Evolutionary conservation across 2,113 vertebrate genomes (phyloP), one percentile per base, ranked within the genome.

Genomic region (Puntigrus tetrazona): DNA sequence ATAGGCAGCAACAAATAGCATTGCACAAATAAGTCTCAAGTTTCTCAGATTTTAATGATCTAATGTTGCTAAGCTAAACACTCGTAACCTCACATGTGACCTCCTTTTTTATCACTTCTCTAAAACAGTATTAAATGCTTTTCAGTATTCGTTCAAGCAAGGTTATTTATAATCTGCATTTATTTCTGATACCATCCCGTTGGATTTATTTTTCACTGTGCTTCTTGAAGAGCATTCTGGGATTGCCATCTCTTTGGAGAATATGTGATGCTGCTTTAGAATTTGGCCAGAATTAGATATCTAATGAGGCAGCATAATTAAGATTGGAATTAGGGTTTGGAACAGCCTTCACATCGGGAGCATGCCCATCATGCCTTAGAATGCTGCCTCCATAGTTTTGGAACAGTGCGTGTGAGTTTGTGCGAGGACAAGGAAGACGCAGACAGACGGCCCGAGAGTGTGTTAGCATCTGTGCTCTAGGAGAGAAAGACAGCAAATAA

Each of bases 381-480:
- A 29, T 75, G 27, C 73, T 75, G 73, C 27, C 16, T 50, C 45
- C 14, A 75, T 31, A 27, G 73, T 50, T 50, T 31, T 11, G 27
- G 73, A 75, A 31, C 45, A 50, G 43, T 50, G 45, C 13, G 34
- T n/a, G 27, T 7, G 14, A 25, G 78, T 77, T 61, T 50, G 72
- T 70, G 65, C 13, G 36, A 76, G 55, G 41, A 31, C 55, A 84
- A 76, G 52, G 70, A 55, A 75, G 78, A 79, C 70, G 61, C 52
- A 67, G 65, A 82, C 65, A 69, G 80, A 70, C 63, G 43, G 27
- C 27, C 61, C 18, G 59, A 79, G 77, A 63, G 31, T 43, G 59
- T 80, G 38, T 80, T 63, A 63, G 78, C 59, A 80, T 63, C 78
- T 82, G 63, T 70, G 80, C 25, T 70, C 43, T 69, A 27, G 22